Base-by-base conservation (phyloP, 2,113 vertebrate genomes). In the Macquaria ambigua region DNA sequence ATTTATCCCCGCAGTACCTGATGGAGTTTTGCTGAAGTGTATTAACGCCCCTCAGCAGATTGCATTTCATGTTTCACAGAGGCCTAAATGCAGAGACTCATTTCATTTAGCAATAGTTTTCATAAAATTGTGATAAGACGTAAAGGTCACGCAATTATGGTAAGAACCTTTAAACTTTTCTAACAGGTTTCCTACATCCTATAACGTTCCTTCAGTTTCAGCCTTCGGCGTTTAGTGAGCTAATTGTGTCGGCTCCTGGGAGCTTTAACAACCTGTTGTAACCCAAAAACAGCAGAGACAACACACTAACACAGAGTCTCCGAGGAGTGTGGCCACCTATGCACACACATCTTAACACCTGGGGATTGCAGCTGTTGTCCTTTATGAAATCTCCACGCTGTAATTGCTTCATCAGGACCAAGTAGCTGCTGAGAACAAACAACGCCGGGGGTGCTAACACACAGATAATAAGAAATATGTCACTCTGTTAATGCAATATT, bases 391-490 rank as follows among this genome's bases (percentile, higher is more conserved):
- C 61, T 75, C 8, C 50, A 14, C 10, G 5, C 31, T 12, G 31
- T 58, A 37, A 73, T 23, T 59, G 70, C 41, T 79, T 85, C 70
- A 87, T 77, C 55, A 63, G 46, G 16, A 58, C 20, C 21, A 48
- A 61, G 50, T 25, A 56, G 46, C 14, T 34, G 59, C 67, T 55
- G 80, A 83, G 76, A 52, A 63, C 20, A 74, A 87, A 79, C 43
- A 68, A 3, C 3, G 21, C 63, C 43, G 0, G 4, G 10, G 74
- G 73, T 74, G 2, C 1, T 21, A 23, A 66, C 34, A 56, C 52
- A 62, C 25, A 31, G 11, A 68, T 43, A 11, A 37, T 21, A 28
- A 67, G 73, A 77, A 46, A 50, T 31, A 53, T 16, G n/a, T 59
- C 31, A 23, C 28, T 37, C 6, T 59, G 14, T 53, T 52, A 23